Evolutionary conservation across 2,113 vertebrate genomes (phyloP), one percentile per base, ranked within the genome.

Genomic region (Petromus typicus): DNA sequence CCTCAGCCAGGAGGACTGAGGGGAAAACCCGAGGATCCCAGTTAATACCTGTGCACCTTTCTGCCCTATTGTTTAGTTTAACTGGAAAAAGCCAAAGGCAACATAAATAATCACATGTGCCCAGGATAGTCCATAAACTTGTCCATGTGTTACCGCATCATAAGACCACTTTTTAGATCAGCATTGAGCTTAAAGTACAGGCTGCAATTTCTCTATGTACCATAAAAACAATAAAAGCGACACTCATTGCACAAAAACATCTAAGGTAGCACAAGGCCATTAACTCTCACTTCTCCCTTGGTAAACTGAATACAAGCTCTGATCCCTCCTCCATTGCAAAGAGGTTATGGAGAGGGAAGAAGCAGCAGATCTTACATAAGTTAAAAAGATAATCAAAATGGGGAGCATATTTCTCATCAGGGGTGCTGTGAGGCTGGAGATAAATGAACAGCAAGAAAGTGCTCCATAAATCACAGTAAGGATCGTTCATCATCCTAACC

Each of bases 401-500:
- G 45, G 27, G 25, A 37, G 57, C 89, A 83, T 57, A 85, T 22
- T 78, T 84, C 56, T 48, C 73, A 30, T 89, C 40, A 90, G 64
- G 27, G 66, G 27, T 93, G 61, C 87, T 73, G 5, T 64, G 66
- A 87, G 17, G 90, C 45, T 59, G 94, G 32, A 89, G 37, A 81
- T 59, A 69, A 32, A 89, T 20, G 43, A 63, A 45, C 64, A 80
- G 40, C 56, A 61, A 64, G 17, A 73, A 91, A 86, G 57, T 76
- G 14, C 54, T 75, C 75, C 63, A 86, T 80, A 81, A 84, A 93
- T 93, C 67, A 71, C 2, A 73, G 81, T 78, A 78, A 92, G 78
- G 71, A 54, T 90, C 56, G 78, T 73, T 91, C 91, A 80, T 96
- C 93, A 93, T 56, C n/a, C 43, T 61, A 92, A 93, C 80, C 78